Evolutionary conservation across 1,140 invertebrate genomes (phyloP).

Genomic region (Philopotamus ludificatus): DNA sequence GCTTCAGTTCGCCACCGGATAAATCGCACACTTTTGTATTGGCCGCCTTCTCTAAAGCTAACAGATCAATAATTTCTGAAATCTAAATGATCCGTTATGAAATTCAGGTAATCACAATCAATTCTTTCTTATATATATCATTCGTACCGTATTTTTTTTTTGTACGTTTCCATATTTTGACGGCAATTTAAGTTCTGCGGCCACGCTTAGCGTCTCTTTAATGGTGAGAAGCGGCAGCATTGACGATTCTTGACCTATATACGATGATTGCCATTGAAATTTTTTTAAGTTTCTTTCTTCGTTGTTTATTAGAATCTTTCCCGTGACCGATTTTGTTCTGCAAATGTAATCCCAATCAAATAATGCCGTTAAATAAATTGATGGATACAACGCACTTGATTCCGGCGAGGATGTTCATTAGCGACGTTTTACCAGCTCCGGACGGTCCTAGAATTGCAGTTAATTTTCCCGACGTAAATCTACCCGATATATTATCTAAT

Average conservation of each 20-base stretch:
- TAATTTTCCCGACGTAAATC: conserved; percentile 68
- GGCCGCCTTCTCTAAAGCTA: conserved; percentile 61
- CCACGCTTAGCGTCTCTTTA: conserved; percentile 89
- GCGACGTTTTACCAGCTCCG: conserved; percentile 82
- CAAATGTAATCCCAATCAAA: conserved; percentile 39
- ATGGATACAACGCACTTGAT: conserved; percentile 65
- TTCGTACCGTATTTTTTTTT: conserved; percentile 78
- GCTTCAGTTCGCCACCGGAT: conserved; percentile 83
- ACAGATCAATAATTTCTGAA: conserved; percentile 56
- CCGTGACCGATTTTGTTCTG: conserved; percentile 73
- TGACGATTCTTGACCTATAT: conserved; percentile 98
- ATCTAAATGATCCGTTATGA: conserved; percentile 53
- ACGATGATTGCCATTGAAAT: conserved; percentile 92
- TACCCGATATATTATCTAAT: conserved; percentile 66
- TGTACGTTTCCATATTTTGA: conserved; percentile 66
- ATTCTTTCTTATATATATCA: not conserved
- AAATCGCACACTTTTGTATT: conserved; percentile 65
- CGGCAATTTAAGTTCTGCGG: conserved; percentile 85
- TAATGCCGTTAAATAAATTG: conserved; percentile 1
- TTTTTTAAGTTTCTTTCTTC: conserved; percentile 80
- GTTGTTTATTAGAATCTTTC: conserved; percentile 82
- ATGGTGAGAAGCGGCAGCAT: conserved; percentile 90
- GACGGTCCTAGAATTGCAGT: conserved; percentile 84
- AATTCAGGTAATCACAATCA: not conserved
- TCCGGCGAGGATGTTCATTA: conserved; percentile 76